A percentile compares a stretch with the other conserved stretches of the same genome.
phyloP scores from a whole-genome alignment of 2,888 invertebrate species.

The Apotomis capreana region DNA sequence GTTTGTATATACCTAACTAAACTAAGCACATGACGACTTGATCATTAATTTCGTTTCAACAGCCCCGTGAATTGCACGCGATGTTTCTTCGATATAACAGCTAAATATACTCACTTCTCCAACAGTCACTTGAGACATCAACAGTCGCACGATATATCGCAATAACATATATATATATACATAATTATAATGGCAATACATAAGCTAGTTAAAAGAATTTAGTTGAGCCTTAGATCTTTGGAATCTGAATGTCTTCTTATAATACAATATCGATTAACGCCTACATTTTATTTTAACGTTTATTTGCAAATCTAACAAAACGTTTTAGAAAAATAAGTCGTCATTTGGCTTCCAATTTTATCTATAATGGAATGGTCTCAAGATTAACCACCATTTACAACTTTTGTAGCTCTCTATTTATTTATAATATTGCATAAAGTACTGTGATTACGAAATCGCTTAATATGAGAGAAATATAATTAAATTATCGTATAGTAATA shows the following conservation, averaged over 20 bases:
- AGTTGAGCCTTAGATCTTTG: slow-evolving; percentile 81
- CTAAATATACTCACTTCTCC: slow-evolving; percentile 35
- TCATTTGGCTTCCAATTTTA: slow-evolving; percentile 81
- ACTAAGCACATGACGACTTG: slow-evolving; percentile 33
- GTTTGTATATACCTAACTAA: slow-evolving; percentile 35
- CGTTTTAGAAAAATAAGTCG: slow-evolving; percentile 82
- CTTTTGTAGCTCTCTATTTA: slow-evolving; percentile 58
- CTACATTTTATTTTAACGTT: slow-evolving; percentile 74
- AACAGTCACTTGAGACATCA: slow-evolving; percentile 40
- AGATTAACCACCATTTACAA: slow-evolving; percentile 69
- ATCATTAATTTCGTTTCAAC: slow-evolving; percentile 28
- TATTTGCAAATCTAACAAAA: slow-evolving; percentile 81
- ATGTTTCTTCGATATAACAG: slow-evolving; percentile 40
- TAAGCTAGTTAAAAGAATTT: slow-evolving; percentile 72
- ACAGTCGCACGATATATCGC: slow-evolving; percentile 46
- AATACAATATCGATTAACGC: slow-evolving; percentile 61
- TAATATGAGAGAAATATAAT: slow-evolving; percentile 46
- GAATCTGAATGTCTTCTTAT: slow-evolving; percentile 75
- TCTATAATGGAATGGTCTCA: slow-evolving; percentile 81
- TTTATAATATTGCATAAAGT: slow-evolving; percentile 55
- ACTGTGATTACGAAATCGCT: slow-evolving; percentile 53
- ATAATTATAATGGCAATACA: slow-evolving; percentile 56
- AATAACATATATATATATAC: slow-evolving; percentile 47
- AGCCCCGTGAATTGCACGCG: slow-evolving; percentile 35
- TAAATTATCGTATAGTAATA: slow-evolving; percentile 43